Percentiles rank a stretch among this genome's conserved stretches.
Conservation (phyloP, 2,113 vertebrate species). For the Phyllostomus discolor region DNA sequence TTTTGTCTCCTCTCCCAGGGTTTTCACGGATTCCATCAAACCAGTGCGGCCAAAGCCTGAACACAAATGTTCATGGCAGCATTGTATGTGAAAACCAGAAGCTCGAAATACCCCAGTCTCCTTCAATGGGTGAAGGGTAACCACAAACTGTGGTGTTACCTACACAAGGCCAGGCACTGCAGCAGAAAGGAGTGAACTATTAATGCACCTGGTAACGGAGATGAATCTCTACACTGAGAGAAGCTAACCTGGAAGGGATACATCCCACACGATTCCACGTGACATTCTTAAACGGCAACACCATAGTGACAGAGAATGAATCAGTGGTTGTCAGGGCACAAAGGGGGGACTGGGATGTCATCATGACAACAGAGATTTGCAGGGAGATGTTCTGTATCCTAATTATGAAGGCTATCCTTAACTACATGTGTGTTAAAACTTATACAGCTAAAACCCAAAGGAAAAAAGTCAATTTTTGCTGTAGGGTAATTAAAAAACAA, state of each 20-base stretch:
- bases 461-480: background rate
- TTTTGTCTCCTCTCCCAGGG: background rate
- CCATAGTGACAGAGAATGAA: background rate
- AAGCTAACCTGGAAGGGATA: background rate
- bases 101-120: background rate
- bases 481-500: background rate
- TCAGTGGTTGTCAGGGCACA: background rate
- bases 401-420: background rate
- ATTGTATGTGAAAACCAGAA: background rate
- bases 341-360: no score
- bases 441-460: background rate
- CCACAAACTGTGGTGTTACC: fast-evolving
- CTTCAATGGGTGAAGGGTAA: background rate
- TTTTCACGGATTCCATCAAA: background rate
- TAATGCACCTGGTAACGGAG: fast-evolving
- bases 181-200: background rate
- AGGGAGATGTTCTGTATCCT: background rate
- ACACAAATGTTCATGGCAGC: background rate
- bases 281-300: background rate
- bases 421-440: background rate
- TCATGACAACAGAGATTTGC: background rate
- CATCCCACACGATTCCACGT: background rate
- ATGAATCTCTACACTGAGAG: background rate
- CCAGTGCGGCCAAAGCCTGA: background rate
- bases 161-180: fast-evolving